A percentile compares a stretch with the other conserved stretches of the same genome.
phyloP scores from a whole-genome alignment of 2,888 invertebrate species.

The Macrosiphum euphorbiae region DNA sequence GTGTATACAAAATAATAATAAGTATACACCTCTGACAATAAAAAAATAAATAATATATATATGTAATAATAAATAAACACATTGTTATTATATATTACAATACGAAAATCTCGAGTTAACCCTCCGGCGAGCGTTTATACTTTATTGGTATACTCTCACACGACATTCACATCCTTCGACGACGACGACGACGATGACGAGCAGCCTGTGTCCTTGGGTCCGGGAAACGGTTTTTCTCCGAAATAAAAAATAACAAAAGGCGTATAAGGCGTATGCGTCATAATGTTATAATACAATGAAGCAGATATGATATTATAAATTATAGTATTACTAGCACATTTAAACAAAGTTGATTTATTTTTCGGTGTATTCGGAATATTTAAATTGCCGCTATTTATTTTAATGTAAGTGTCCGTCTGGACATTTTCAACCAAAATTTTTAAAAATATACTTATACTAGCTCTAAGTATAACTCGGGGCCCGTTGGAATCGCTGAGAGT shows the following conservation, averaged over 20 bases:
- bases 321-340: too few relatives aligned
- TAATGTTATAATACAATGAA: background rate
- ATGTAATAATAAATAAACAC: background rate
- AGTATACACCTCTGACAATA: background rate
- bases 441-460: too few relatives aligned
- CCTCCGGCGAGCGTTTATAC: background rate
- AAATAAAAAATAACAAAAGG: background rate
- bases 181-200: background rate
- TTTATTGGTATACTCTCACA: background rate
- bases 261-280: background rate
- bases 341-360: too few relatives aligned
- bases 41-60: too few relatives aligned
- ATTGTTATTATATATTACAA: background rate
- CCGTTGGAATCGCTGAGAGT: too few relatives aligned
- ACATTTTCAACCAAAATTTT: too few relatives aligned
- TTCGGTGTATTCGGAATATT: too few relatives aligned
- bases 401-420: too few relatives aligned
- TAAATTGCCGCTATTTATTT: too few relatives aligned
- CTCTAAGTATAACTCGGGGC: too few relatives aligned
- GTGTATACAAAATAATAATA: background rate
- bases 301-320: background rate
- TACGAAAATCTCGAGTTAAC: background rate
- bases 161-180: background rate
- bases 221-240: background rate
- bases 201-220: background rate